phyloP scores from a whole-genome alignment of 2,113 vertebrate genomes.

The Todiramphus saurophagus region DNA sequence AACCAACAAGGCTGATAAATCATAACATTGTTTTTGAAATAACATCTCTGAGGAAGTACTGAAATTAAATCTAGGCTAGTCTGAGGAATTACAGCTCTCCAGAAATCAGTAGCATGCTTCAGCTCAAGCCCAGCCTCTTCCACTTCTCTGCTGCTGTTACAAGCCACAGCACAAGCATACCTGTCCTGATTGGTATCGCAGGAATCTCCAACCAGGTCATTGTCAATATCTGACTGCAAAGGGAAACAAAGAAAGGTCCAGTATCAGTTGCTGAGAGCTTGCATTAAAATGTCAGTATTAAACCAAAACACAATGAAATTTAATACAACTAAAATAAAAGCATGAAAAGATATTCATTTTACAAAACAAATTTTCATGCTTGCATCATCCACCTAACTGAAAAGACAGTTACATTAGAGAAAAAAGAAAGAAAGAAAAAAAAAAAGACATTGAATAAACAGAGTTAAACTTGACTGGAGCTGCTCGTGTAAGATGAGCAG shows the following conservation, averaged over 20 bases:
- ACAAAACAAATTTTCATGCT: neutral
- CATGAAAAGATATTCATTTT: neutral
- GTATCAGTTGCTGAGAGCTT: neutral
- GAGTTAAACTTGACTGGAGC: neutral
- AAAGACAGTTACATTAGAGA: neutral
- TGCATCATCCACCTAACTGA: neutral
- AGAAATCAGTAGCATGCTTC: neutral
- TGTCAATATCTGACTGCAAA: slow-evolving; percentile 90
- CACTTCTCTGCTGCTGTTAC: neutral
- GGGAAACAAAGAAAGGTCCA: slow-evolving; percentile 25
- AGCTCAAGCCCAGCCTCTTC: neutral
- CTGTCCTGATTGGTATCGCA: slow-evolving; percentile 98
- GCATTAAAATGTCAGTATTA: neutral
- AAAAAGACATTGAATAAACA: neutral
- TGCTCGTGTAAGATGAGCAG: neutral
- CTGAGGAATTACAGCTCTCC: neutral
- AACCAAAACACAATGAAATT: neutral
- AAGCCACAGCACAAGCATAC: slow-evolving; percentile 68
- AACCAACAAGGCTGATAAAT: neutral
- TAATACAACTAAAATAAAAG: neutral
- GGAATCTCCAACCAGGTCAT: slow-evolving; percentile 94
- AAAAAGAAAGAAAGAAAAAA: neutral
- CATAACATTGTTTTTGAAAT: neutral
- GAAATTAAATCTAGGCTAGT: neutral
- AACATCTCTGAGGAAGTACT: neutral